Evolutionary conservation across 2,888 invertebrate species (phyloP), one percentile per base, ranked within the genome.

Genomic region (Pachydiplax longipennis): DNA sequence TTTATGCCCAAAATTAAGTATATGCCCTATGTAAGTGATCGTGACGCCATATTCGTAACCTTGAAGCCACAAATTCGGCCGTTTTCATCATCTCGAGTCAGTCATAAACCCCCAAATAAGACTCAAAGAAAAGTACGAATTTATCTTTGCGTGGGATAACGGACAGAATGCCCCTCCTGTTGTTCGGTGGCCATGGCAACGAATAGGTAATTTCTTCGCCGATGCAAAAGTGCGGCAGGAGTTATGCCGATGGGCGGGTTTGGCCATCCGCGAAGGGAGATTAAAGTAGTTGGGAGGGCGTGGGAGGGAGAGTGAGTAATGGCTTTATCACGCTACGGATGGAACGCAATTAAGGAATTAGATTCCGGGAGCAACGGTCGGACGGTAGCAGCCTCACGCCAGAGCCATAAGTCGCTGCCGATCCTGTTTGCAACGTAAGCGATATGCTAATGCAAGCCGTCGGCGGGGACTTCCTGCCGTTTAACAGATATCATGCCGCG

Each of bases 341-440:
- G 87, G 87, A 87, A 87, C 87, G 87, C 87, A 87, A 87, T 87
- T 87, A 87, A 61, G 87, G 87, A 87, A 87, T 87, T 87, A 87
- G 87, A 87, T 65, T 87, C 87, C 61, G 87, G 61, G 87, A 61
- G 58, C 44, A 44, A 44, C 82, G 48, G 48, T 25, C 22, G 82
- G 40, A 4, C 40, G 81, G 40, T 44, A 44, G 44, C 81, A n/a
- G 82, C 1, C 25, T 40, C 58, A 53, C 87, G 61, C 35, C 87
- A 61, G 61, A 31, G 31, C 87, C 87, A 87, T 87, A 87, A 87
- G 87, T 87, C 87, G 87, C 40, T 35, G 58, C 61, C 87, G 61
- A 87, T 87, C 87, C 58, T 87, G 87, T 87, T 87, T 87, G 87
- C 61, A 37, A 37, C 87, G 87, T 31, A 61, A 58, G 61, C 87